These are phyloP conservation scores for Drosophila ercepeae DNA, from an alignment of 1,140 invertebrate species.

Conservation along the genomic window DNA sequence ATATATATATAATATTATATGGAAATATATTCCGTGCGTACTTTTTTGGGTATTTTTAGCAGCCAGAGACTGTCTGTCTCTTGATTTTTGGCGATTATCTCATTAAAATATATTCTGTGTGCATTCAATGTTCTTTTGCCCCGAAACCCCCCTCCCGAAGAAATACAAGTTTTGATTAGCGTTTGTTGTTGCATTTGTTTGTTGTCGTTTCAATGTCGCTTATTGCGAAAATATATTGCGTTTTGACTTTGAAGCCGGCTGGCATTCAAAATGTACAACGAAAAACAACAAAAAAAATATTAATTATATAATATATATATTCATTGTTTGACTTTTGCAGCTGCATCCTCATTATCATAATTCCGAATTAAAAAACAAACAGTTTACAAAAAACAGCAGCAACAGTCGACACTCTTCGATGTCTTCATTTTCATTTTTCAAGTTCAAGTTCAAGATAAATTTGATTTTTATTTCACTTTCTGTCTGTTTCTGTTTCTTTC, in stretches of 20 bases:
- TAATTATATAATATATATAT: conserved; percentile 1
- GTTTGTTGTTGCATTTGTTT: conserved; percentile 39
- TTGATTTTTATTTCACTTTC: conserved; percentile 74
- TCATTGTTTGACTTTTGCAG: conserved; percentile 1
- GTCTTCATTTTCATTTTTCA: conserved; percentile 71
- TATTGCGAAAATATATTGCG: no score
- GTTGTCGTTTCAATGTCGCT: conserved; percentile 25
- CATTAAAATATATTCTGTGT: conserved; percentile 71
- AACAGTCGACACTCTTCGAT: conserved; percentile 52
- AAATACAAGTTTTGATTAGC: conserved; percentile 22
- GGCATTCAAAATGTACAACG: conserved; percentile 5
- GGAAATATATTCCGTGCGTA: conserved; percentile 20
- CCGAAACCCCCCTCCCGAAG: no score
- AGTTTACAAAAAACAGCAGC: neutral
- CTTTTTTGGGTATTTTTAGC: conserved; percentile 34
- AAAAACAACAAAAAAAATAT: conserved; percentile 23
- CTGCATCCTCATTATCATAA: conserved; percentile 10
- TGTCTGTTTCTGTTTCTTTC: conserved; percentile 26
- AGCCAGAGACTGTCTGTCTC: conserved; percentile 1
- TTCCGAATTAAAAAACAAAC: no score
- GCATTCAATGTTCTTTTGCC: conserved; percentile 55
- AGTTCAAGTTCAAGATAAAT: conserved; percentile 83
- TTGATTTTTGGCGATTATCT: conserved; percentile 63
- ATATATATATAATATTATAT: conserved; percentile 2
- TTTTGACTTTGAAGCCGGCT: conserved; percentile 22